Conservation (phyloP, 2,113 vertebrate species). For the Lophotis ruficrista region DNA sequence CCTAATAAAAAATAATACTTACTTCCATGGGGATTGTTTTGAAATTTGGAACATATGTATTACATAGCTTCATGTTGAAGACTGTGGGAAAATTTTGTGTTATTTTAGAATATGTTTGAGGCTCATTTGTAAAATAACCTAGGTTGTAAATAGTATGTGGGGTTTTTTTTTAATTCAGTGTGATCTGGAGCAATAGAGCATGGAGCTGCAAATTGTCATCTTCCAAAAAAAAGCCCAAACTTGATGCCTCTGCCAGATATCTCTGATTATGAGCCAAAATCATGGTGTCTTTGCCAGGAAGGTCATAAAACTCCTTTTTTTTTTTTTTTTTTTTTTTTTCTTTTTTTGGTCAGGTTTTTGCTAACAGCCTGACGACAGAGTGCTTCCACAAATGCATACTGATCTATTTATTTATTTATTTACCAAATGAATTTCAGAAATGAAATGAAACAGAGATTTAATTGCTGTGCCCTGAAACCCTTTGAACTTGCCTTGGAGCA, state of each 20-base stretch:
- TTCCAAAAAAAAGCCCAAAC: not conserved
- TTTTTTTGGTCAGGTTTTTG: not conserved
- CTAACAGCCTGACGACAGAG: not conserved
- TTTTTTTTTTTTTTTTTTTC: no score
- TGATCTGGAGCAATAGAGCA: not conserved
- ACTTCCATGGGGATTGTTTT: not conserved
- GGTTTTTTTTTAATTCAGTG: no score
- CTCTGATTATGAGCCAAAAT: not conserved
- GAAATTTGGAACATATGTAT: not conserved
- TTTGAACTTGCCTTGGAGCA: not conserved
- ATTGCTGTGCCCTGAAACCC: not conserved
- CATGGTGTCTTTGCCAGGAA: not conserved
- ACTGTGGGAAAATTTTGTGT: not conserved
- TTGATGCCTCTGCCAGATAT: not conserved
- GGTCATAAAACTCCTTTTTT: not conserved
- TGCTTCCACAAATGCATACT: not conserved
- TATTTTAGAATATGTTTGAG: not conserved
- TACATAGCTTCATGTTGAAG: not conserved
- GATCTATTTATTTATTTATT: not conserved
- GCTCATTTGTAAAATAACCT: not conserved
- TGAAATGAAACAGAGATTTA: not conserved
- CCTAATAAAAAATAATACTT: not conserved
- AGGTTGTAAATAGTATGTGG: not conserved
- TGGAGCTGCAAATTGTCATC: not conserved
- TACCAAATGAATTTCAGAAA: not conserved